Evolutionary conservation across 2,797 vertebrate species (phyloP), one percentile per base, ranked within the genome.

Genomic region (Dallia pectoralis): DNA sequence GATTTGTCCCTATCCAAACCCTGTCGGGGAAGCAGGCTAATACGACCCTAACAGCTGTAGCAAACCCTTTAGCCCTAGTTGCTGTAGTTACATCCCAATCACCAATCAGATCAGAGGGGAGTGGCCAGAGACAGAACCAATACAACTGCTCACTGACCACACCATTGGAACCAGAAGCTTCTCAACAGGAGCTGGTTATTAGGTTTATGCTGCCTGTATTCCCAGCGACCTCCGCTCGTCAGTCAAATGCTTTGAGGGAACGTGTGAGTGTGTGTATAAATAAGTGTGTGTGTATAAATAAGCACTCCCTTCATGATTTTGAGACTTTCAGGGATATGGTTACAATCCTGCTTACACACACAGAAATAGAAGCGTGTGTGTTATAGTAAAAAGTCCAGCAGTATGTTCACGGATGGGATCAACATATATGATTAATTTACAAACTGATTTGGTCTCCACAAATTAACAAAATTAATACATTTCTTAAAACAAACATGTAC

Each of bases 271-370:
- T 49, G 48, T 49, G 48, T 49, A 16, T 49, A 16, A 15, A 16
- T 49, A 14, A 1, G 48, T 51, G 48, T n/a, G 69, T 48, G 71
- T 71, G 16, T 49, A 40, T 69, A 81, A 80, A 83, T 76, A 81
- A 74, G 72, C 33, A 68, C 70, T 72, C 59, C 59, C 68, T 25
- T 77, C 69, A 36, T 74, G 68, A 36, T n/a, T 36, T 36, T 36
- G 33, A 36, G 33, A 36, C 33, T 7, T 36, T 7, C 33, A 51
- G 40, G 33, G 36, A 62, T 49, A 59, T 49, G 30, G 78, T 82
- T 77, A 56, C 75, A 66, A 5, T 64, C 30, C 33, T 72, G 71
- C 76, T 70, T 49, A 49, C 12, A 51, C 36, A 16, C 18, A 72
- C 36, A 30, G 12, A 64, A 72, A 72, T 64, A 65, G 71, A 61